A percentile compares a stretch with the other conserved stretches of the same genome.
Evolutionary conservation across 1,140 invertebrate species (phyloP).

Genomic region (Drosophila repleta): DNA sequence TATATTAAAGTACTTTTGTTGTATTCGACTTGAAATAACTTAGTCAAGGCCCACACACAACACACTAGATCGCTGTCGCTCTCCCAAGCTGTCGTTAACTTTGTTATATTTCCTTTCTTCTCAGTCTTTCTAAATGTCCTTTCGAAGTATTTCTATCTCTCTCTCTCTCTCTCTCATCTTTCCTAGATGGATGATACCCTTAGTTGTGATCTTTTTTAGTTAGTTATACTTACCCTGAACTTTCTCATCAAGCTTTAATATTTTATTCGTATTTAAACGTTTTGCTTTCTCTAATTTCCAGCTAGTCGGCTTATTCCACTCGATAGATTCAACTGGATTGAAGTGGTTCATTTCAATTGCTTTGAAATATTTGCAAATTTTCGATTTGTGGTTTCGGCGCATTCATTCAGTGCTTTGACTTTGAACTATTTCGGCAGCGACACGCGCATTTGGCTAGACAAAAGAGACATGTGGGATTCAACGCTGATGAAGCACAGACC

Average conservation of each 20-base stretch:
- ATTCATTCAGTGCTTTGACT: background rate
- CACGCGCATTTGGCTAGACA: background rate
- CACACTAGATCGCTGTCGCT: no score
- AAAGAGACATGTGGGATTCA: background rate
- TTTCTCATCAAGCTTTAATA: background rate
- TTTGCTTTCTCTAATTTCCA: background rate
- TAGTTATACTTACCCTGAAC: no score
- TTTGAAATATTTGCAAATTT: background rate
- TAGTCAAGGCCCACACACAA: no score
- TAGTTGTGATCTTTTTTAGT: no score
- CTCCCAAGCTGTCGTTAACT: no score
- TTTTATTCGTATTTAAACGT: background rate
- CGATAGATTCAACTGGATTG: no score
- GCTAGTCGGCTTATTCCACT: no score
- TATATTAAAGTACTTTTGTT: no score
- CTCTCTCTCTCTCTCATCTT: background rate
- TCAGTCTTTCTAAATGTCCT: background rate
- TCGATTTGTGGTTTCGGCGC: background rate
- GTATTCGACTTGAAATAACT: no score
- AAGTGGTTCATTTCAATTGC: background rate
- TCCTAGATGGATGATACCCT: no score
- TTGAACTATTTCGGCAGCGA: background rate
- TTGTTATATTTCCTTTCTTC: background rate
- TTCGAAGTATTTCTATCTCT: background rate
- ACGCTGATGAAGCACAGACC: conserved; percentile 9